A percentile compares a stretch with the other conserved stretches of the same genome.
These are phyloP conservation scores for Peromyscus aztecus DNA, from an alignment of 2,797 vertebrate genomes.

Conservation along the genomic window DNA sequence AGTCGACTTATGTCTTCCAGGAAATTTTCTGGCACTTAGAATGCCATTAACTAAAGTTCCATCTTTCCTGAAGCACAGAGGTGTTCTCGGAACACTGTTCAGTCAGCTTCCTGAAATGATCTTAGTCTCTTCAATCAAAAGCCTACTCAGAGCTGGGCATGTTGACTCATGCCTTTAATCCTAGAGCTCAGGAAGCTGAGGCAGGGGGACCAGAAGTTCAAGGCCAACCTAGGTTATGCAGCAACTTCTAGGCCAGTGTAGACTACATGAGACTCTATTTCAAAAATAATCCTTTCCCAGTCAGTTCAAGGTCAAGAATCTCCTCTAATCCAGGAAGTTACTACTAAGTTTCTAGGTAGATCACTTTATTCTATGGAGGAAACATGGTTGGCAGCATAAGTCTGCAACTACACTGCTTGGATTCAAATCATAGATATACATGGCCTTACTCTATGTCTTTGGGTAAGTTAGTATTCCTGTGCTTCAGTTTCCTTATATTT, in stretches of 20 bases:
- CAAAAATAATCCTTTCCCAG: background rate
- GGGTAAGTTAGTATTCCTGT: background rate
- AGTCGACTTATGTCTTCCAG: background rate
- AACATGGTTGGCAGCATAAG: background rate
- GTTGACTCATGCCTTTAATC: background rate
- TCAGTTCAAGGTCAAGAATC: background rate
- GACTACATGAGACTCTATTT: background rate
- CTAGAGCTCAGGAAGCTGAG: background rate
- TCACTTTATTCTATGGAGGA: background rate
- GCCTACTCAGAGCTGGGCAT: background rate
- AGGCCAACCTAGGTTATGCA: background rate
- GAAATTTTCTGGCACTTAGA: background rate
- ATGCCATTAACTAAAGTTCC: background rate
- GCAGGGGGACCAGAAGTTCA: background rate
- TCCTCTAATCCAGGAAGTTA: background rate
- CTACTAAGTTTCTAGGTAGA: background rate
- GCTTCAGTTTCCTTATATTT: background rate
- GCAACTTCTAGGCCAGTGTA: background rate
- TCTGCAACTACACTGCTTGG: background rate
- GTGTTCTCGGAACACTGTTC: background rate
- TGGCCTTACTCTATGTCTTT: background rate
- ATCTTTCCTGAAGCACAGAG: background rate
- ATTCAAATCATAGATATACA: background rate
- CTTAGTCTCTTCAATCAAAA: slow-evolving; percentile 7
- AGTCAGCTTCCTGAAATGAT: background rate